Evolutionary conservation across 1,140 invertebrate species (phyloP).

Genomic region (Eufriesea mexicana): DNA sequence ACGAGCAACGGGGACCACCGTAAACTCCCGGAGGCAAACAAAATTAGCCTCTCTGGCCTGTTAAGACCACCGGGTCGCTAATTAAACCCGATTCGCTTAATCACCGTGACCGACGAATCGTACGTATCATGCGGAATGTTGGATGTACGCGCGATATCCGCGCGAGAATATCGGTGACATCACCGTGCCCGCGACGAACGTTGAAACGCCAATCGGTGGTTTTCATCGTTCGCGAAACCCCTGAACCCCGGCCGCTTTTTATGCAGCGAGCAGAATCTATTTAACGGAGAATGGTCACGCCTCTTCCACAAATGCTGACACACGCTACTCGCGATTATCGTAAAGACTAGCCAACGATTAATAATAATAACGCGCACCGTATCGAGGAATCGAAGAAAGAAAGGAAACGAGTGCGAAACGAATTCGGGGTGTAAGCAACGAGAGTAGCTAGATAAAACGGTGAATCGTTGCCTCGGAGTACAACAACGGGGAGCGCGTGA

Average conservation of each 20-base stretch:
- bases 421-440: no score
- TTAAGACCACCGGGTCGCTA: conserved; percentile 8
- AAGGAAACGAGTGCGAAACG: not conserved
- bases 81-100: conserved; percentile 62
- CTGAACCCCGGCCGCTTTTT: not conserved
- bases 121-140: conserved; percentile 29
- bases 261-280: no score
- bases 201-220: no score
- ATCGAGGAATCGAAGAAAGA: no score
- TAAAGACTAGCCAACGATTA: no score
- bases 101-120: conserved; percentile 50
- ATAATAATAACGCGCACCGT: no score
- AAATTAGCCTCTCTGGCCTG: conserved; percentile 52
- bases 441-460: no score
- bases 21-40: conserved; percentile 29
- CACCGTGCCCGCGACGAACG: not conserved
- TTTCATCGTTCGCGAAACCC: not conserved
- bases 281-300: no score
- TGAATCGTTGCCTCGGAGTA: no score
- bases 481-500: no score
- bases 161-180: not conserved
- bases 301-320: no score
- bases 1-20: not conserved
- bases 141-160: not conserved
- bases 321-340: no score